Conservation (phyloP, 2,888 invertebrate genomes). For the Oxystoma pomonae region DNA sequence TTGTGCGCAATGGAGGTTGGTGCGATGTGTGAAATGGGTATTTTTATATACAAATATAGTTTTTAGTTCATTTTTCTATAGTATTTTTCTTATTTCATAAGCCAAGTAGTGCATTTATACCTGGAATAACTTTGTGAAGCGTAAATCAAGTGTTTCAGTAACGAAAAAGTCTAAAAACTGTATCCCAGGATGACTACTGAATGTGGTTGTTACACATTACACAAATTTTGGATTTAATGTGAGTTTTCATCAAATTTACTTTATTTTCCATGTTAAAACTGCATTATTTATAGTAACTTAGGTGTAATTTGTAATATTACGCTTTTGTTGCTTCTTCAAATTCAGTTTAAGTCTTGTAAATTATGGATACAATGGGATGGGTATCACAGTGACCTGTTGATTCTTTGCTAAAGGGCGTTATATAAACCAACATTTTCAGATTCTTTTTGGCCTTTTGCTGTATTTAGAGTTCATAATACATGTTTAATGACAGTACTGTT, state of each 20-base stretch:
- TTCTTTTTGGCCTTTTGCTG: too few species aligned
- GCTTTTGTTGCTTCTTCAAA: too few species aligned
- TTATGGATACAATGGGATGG: too few species aligned
- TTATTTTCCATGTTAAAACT: neutral
- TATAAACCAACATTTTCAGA: too few species aligned
- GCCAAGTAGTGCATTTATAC: too few species aligned
- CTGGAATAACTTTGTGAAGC: too few species aligned
- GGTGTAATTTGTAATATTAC: too few species aligned
- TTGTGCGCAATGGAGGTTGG: conserved; percentile 27
- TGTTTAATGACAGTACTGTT: too few species aligned
- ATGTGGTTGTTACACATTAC: conserved; percentile 35
- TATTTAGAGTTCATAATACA: too few species aligned
- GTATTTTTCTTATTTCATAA: too few species aligned
- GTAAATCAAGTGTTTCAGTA: conserved; percentile 5
- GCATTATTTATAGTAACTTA: too few species aligned
- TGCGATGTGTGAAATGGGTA: conserved; percentile 23
- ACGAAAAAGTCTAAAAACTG: neutral
- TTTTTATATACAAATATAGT: conserved; percentile 26
- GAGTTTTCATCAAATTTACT: neutral
- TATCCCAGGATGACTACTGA: conserved; percentile 28
- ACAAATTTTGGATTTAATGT: neutral
- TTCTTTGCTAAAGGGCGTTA: neutral
- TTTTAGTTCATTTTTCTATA: conserved; percentile 7
- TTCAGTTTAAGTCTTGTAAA: too few species aligned
- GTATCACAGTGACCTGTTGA: neutral